Percentiles rank a stretch among this genome's conserved stretches.
phyloP scores from a whole-genome alignment of 37 sponge, comb jelly and placozoan genomes.

The Aphrocallistes beatrix region DNA sequence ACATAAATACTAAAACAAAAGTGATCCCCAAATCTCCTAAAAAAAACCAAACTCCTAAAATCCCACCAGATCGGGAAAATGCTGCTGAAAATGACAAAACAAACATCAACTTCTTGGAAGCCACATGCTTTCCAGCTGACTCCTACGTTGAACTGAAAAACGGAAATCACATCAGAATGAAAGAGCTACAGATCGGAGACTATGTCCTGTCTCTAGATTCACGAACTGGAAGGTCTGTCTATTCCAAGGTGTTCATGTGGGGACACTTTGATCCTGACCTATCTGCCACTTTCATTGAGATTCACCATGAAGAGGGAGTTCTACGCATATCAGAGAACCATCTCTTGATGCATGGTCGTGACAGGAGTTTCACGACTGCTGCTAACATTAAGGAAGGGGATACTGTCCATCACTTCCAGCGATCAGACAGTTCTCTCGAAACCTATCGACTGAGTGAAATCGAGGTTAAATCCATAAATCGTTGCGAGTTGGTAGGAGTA shows the following conservation, averaged over 20 bases:
- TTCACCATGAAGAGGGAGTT: background rate
- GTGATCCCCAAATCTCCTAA: too few relatives aligned
- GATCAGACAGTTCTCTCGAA: background rate
- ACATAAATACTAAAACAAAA: too few relatives aligned
- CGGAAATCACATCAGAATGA: background rate
- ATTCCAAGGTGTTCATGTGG: constrained; percentile 17
- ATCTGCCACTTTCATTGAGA: background rate
- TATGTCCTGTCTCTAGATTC: background rate
- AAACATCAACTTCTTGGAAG: background rate
- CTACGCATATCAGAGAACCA: background rate
- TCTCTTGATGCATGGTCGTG: background rate
- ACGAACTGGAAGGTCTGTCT: background rate
- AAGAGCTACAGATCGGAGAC: background rate
- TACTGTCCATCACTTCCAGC: background rate
- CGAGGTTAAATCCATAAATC: background rate
- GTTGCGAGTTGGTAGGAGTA: background rate
- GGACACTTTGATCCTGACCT: background rate
- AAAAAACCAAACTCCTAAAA: too few relatives aligned
- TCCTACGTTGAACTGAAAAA: background rate
- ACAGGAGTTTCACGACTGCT: background rate
- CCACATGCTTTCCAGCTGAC: background rate
- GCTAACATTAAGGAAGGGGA: background rate
- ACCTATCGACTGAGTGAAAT: background rate
- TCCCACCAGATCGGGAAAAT: too few relatives aligned
- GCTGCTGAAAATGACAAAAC: background rate